A percentile compares a stretch with the other conserved stretches of the same genome.
These are phyloP conservation scores for Malaclemys terrapin DNA, from an alignment of 2,113 vertebrate species.

Conservation along the genomic window DNA sequence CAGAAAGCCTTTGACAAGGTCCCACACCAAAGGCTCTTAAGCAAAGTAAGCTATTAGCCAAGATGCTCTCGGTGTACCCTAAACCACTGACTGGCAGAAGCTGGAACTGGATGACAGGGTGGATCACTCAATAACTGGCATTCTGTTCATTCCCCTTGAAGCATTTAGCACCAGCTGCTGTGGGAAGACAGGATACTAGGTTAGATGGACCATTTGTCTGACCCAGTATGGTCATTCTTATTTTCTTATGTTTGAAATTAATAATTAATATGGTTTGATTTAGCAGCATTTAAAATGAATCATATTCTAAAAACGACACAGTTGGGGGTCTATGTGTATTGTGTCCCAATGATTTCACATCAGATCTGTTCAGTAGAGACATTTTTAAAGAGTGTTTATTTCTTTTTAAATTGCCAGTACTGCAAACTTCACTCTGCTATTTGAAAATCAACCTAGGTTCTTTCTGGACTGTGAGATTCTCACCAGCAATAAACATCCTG, in stretches of 20 bases:
- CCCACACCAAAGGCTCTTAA: too few relatives aligned
- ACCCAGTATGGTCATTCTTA: too few relatives aligned
- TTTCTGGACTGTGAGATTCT: constrained; percentile 8
- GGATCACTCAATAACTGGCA: background rate
- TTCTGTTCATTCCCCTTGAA: background rate
- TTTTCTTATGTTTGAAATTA: background rate
- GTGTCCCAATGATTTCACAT: background rate
- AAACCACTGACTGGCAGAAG: background rate
- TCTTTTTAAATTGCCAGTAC: background rate
- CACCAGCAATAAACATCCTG: constrained; percentile 54
- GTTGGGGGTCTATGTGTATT: background rate
- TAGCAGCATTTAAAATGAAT: background rate
- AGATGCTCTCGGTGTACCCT: background rate
- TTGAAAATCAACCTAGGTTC: constrained; percentile 30
- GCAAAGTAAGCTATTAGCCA: background rate
- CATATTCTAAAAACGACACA: background rate
- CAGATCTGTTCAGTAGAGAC: background rate
- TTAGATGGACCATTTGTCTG: background rate
- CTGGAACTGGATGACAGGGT: background rate
- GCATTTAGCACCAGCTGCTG: background rate
- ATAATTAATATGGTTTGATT: constrained; percentile 23
- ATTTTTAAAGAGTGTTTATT: background rate
- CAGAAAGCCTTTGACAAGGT: background rate
- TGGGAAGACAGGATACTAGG: background rate
- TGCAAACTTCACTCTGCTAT: constrained; percentile 5